Percentiles rank a stretch among this genome's conserved stretches.
Conservation (phyloP, 1,140 invertebrate genomes). For the Brachionus plicatilis region DNA sequence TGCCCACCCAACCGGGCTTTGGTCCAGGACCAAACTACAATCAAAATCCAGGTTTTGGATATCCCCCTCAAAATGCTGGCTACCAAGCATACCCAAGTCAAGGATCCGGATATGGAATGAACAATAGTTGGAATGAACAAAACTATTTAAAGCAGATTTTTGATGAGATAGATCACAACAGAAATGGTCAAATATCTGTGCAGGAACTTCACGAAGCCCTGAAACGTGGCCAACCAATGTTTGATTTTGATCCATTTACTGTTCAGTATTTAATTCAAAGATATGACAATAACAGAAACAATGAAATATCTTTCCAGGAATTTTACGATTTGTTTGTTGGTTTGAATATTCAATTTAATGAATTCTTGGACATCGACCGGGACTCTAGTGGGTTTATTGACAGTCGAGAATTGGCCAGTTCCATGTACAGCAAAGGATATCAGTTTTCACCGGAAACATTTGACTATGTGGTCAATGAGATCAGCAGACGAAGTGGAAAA, state of each 20-base stretch:
- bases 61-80: not conserved
- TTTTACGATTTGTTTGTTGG: conserved; percentile 7
- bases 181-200: not conserved
- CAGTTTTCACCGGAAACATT: not conserved
- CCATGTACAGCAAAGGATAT: not conserved
- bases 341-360: conserved; percentile 31
- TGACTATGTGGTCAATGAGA: conserved; percentile 11
- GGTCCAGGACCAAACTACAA: not conserved
- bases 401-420: not conserved
- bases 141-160: conserved; percentile 8
- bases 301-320: conserved; percentile 12
- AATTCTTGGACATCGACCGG: conserved; percentile 33
- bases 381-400: conserved; percentile 39
- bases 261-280: conserved; percentile 29
- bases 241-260: conserved; percentile 31
- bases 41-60: not conserved
- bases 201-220: conserved; percentile 28
- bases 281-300: conserved; percentile 6
- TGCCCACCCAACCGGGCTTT: not conserved
- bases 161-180: conserved; percentile 30
- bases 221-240: not conserved
- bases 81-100: not conserved
- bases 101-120: not conserved
- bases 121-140: not conserved
- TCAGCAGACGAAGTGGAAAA: conserved; percentile 36